Evolutionary conservation across 2,113 vertebrate genomes (phyloP), one percentile per base, ranked within the genome.

Genomic region (Galeopterus variegatus): DNA sequence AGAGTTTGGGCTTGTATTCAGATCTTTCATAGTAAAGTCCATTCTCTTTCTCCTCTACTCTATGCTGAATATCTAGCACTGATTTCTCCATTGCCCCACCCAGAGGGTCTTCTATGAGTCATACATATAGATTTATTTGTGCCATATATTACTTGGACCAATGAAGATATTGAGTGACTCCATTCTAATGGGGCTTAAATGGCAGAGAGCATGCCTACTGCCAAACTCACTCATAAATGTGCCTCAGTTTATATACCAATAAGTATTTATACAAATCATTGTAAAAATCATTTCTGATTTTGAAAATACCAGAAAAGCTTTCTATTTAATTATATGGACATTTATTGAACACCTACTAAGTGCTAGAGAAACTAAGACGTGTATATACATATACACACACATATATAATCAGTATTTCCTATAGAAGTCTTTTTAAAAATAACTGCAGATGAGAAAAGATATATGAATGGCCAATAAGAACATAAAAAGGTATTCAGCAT

Each of bases 301-400:
- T 80, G 7, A 79, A 92, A 79, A 36, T 64, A 56, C 8, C 79
- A 41, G 7, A 33, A 85, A 15, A 79, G 1, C 14, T 65, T 89
- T 92, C 73, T 45, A 54, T 90, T 83, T 54, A 62, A 92, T 56
- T 97, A 31, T 62, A 3, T 62, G 50, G 86, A 90, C 24, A 72
- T 67, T 94, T 91, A 76, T 36, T 82, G 36, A 82, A 1, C 7
- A 67, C 14, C 31, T 83, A 90, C 23, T 69, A 69, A 75, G 13
- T 64, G 12, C 2, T 81, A 88, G 15, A 80, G 28, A 50, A 19
- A n/a, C 11, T 58, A 64, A 60, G 18, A 36, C 50, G 33, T 81
- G 2, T n/a, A 48, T 67, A 41, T n/a, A 45, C 28, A 21, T 31
- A 31, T 64, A 54, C 81, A 45, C 23, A 0, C 19, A 33, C 18